A percentile compares a stretch with the other conserved stretches of the same genome.
phyloP scores from a whole-genome alignment of 92 coral and sea anemone species.

The Ricordea florida region DNA sequence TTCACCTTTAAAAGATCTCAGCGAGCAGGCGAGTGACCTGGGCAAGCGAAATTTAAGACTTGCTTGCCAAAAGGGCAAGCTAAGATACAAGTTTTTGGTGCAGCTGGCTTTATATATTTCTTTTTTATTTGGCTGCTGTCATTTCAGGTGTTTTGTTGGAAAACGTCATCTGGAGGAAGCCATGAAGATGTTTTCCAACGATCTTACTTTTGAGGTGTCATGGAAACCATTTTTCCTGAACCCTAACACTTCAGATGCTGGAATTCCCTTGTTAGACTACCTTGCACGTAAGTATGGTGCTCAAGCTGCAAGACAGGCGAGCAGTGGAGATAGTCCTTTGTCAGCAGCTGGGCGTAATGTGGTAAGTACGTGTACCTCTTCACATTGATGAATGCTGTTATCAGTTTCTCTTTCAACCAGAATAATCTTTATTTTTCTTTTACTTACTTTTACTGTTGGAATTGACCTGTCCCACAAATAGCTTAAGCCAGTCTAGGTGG shows the following conservation, averaged over 20 bases:
- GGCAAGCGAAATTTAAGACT: neutral
- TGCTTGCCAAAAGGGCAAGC: no score
- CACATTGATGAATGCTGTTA: no score
- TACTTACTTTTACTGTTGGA: no score
- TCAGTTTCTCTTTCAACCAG: no score
- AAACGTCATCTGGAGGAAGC: slow-evolving; percentile 97
- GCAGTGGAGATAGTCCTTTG: slow-evolving; percentile 66
- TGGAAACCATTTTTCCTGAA: slow-evolving; percentile 97
- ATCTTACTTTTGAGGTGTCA: slow-evolving; percentile 78
- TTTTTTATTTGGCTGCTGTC: neutral
- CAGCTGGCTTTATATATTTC: neutral
- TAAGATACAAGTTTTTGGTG: neutral
- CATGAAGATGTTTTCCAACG: slow-evolving; percentile 68
- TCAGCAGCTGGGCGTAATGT: slow-evolving; percentile 67
- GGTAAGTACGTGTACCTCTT: no score
- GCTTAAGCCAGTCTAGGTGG: no score
- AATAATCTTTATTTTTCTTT: no score
- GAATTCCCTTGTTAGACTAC: slow-evolving; percentile 75
- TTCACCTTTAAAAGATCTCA: no score
- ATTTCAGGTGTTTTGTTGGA: slow-evolving; percentile 92
- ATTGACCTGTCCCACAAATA: no score
- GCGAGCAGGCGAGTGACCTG: no score
- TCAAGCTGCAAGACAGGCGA: slow-evolving; percentile 64
- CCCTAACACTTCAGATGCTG: slow-evolving; percentile 64
- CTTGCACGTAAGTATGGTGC: slow-evolving; percentile 81